Evolutionary conservation across 1,140 invertebrate species (phyloP).

Genomic region (Heliconius melpomene): DNA sequence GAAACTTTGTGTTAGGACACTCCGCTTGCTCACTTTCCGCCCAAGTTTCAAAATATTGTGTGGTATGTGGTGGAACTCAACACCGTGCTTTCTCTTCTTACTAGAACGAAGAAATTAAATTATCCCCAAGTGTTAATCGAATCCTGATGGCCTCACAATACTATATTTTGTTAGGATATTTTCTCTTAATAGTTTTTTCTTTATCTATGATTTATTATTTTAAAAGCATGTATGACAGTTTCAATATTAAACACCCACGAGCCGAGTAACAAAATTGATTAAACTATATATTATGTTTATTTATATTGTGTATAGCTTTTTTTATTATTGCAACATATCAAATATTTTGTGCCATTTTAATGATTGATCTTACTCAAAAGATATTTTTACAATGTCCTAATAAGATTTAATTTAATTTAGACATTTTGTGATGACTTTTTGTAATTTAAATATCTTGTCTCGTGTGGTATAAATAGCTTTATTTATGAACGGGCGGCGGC

Average conservation of each 20-base stretch:
- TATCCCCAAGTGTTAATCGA: no score
- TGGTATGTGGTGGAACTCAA: no score
- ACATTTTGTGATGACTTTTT: not conserved
- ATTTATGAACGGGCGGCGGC: constrained; percentile 14
- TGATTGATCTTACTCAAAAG: constrained; percentile 16
- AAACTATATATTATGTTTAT: not conserved
- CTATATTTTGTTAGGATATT: no score
- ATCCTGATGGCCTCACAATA: no score
- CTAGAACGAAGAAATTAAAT: no score
- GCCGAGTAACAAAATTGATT: not conserved
- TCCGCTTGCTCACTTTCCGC: no score
- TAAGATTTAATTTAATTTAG: constrained; percentile 13
- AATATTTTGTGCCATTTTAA: constrained; percentile 11
- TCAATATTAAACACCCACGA: constrained; percentile 7
- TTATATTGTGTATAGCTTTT: constrained; percentile 3
- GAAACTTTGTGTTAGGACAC: no score
- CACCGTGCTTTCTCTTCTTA: no score
- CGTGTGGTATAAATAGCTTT: constrained; percentile 1
- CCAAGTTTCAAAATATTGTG: no score
- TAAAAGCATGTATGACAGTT: not conserved
- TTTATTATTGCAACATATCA: constrained; percentile 5
- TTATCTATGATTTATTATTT: not conserved
- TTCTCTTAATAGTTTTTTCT: not conserved
- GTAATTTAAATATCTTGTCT: constrained; percentile 9
- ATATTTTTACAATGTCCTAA: not conserved